Base-by-base conservation (phyloP, 53 echinoderm and acorn worm species). In the Stichopus horrens region DNA sequence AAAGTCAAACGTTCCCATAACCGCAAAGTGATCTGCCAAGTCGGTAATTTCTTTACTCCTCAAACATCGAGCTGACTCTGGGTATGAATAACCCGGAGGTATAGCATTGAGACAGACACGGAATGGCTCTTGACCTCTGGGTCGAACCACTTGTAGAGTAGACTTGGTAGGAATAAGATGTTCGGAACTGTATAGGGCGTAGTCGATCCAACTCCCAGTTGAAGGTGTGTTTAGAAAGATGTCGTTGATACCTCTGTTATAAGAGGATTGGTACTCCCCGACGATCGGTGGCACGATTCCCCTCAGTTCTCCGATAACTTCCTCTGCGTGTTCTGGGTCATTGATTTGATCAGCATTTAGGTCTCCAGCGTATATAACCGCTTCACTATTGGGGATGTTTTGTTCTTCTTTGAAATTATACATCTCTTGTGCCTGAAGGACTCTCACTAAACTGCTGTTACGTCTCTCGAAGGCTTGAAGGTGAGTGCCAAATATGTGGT, bases 401-500 rank as follows among this genome's bases (percentile, higher is more conserved):
- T 89, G 56, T 1, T 60, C 57, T 83, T 77, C 58, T 89, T 89
- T 87, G n/a, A 94, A 93, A 20, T 59, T 68, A 67, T 91, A 73
- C 87, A 94, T 93, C 86, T 94, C 94, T 18, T 77, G 67, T 21
- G 93, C 94, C 71, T 94, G 94, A 23, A 88, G 65, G 8, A 91
- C 83, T 53, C 94, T n/a, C 11, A 93, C 86, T 8, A 79, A 54
- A 9, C 90, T 89, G 6, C 75, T 87, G 7, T 89, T 73, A 21
- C 84, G 63, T 11, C 89, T 67, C 54, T 91, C 86, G 6, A 76
- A 79, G 13, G 94, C 88, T 76, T 94, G 94, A 76, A 94, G 75
- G 58, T 94, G 94, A 11, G 94, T 94, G 10, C 94, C 94, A 54
- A 94, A 93, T n/a, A 94, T 88, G 76, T 94, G 91, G 56, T 93